Evolutionary conservation across 2,888 invertebrate genomes (phyloP).

Genomic region (Crossocerus cetratus): DNA sequence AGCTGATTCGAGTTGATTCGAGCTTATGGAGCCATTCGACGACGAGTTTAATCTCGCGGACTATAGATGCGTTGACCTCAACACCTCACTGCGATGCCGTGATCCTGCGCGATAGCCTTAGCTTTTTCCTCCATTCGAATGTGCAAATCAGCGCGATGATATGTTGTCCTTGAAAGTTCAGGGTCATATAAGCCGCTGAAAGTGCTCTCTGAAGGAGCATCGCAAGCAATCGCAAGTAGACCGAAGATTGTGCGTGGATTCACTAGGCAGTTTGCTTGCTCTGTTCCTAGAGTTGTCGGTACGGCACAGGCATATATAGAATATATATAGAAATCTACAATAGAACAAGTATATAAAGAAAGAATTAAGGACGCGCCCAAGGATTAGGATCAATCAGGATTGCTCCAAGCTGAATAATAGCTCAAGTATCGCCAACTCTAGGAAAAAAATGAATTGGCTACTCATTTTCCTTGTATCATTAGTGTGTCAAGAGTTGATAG

Average conservation of each 20-base stretch:
- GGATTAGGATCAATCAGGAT: neutral
- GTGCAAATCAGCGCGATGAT: no score
- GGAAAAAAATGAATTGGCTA: constrained; percentile 46
- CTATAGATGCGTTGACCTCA: no score
- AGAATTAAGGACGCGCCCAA: neutral
- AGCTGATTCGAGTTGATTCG: no score
- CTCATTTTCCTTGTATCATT: constrained; percentile 25
- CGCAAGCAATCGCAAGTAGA: neutral
- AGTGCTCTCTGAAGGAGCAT: no score
- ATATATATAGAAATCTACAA: neutral
- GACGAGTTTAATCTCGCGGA: no score
- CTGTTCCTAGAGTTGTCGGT: neutral
- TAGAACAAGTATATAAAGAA: neutral
- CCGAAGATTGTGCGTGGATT: neutral
- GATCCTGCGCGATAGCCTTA: no score
- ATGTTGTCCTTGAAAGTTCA: neutral
- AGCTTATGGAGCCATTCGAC: no score
- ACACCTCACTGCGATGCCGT: no score
- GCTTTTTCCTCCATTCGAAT: neutral
- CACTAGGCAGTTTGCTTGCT: neutral
- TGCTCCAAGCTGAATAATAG: no score
- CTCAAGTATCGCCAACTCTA: neutral
- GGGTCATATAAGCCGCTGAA: neutral
- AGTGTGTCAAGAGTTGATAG: constrained; percentile 3
- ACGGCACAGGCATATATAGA: neutral